Evolutionary conservation across 2,888 invertebrate genomes (phyloP).

Genomic region (Polymixis lichenea): DNA sequence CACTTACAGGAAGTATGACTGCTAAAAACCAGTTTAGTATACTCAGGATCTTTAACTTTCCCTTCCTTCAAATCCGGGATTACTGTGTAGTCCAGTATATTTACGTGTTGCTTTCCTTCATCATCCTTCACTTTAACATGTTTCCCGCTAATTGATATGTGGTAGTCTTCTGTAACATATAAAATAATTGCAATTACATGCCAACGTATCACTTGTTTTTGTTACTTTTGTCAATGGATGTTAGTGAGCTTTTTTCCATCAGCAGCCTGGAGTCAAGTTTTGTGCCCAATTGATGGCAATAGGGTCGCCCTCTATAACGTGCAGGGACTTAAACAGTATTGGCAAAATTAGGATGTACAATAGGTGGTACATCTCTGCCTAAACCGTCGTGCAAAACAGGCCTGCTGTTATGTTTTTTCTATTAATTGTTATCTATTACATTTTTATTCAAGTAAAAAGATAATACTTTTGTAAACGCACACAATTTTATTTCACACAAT

Average conservation of each 20-base stretch:
- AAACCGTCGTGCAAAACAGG: not conserved
- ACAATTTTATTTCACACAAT: not conserved
- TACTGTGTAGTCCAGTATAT: slow-evolving; percentile 26
- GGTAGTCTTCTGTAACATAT: slow-evolving; percentile 30
- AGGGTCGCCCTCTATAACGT: not conserved
- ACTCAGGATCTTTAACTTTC: slow-evolving; percentile 12
- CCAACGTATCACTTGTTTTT: not conserved
- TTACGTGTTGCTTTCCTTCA: slow-evolving; percentile 12
- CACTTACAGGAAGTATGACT: slow-evolving; percentile 10
- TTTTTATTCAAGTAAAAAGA: not conserved
- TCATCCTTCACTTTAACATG: slow-evolving; percentile 20
- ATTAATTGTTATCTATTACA: no score
- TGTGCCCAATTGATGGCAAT: not conserved
- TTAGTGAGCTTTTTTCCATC: not conserved
- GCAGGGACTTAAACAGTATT: not conserved
- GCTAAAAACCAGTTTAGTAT: slow-evolving; percentile 14
- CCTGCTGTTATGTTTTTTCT: not conserved
- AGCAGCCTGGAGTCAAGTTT: not conserved
- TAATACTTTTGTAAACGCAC: not conserved
- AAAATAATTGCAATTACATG: not conserved
- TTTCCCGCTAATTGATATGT: slow-evolving; percentile 35
- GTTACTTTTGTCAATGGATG: not conserved
- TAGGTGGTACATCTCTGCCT: not conserved
- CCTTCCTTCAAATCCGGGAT: slow-evolving; percentile 12
- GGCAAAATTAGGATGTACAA: not conserved